Evolutionary conservation across 2,888 invertebrate genomes (phyloP), one percentile per base, ranked within the genome.

Genomic region (Pogonocherus hispidulus): DNA sequence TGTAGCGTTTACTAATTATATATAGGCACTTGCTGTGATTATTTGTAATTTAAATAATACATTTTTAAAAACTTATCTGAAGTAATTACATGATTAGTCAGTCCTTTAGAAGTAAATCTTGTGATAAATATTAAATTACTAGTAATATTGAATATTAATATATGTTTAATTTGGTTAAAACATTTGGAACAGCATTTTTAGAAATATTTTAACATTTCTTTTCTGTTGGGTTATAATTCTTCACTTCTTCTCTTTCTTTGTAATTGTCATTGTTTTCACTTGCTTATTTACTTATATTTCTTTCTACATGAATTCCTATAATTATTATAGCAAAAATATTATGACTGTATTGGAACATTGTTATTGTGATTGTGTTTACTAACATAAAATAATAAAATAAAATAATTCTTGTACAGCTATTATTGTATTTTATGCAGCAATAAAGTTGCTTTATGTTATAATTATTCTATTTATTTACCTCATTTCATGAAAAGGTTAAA

Each of bases 391-490:
- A n/a, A n/a, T 76, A 72, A 60, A 74, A 69, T 71, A 74, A 74
- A 59, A 74, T 69, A 66, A 75, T 74, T 73, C 75, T 76, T 80
- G 80, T 80, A 80, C 79, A 81, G 80, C 78, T 79, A 77, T 74
- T 72, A 78, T 81, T 81, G 81, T 81, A 82, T 78, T 75, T 76
- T 78, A 80, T 81, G 79, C 80, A 81, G 85, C 84, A 85, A 85
- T 85, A 85, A 85, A 85, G 79, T 84, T 84, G 84, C 84, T 84
- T 84, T 81, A 80, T 79, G 82, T 84, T 83, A 80, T 63, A 62
- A 73, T 63, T 63, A 70, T 63, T 72, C 71, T 73, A 73, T 78
- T 80, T 79, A 76, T 78, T 80, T 76, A 70, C 75, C 72, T 70
- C 49, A 60, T 51, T 49, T 66, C 57, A 16, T 46, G 16, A 46